Base-by-base conservation (phyloP, 2,888 invertebrate genomes). In the Acanthococcus lagerstroemiae region DNA sequence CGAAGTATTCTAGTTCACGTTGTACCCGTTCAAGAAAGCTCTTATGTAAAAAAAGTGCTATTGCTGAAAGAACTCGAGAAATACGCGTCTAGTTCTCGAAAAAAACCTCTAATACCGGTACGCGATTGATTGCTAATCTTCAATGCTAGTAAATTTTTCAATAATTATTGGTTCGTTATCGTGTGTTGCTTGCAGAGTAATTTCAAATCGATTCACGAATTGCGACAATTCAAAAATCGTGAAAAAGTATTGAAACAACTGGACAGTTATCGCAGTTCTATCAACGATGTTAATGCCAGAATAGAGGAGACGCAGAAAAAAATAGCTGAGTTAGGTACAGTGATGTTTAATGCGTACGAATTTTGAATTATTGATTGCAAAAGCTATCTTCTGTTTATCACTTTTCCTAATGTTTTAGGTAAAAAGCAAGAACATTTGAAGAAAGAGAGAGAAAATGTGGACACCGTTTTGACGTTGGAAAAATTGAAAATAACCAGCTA, bases 31-130 rank as follows among this genome's bases (percentile, higher is more conserved):
- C 48, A 65, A 24, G 50, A 67, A 37, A 65, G 48, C 4, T 48
- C 52, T 45, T 55, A 66, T 24, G 65, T 69, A 5, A 67, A 56
- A 24, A 69, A 69, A 54, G 48, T 63, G 9, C 19, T 67, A 15
- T 48, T 69, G 37, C 44, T 69, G 15, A 57, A 69, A 17, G 65
- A 67, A 57, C 44, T 69, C 2, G 27, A 66, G 17, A 67, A 57
- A 50, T n/a, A n/a, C n/a, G n/a, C n/a, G n/a, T n/a, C n/a, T n/a
- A n/a, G n/a, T n/a, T n/a, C n/a, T n/a, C n/a, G 22, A 24, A 17
- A 50, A 27, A 57, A 48, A n/a, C 37, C 19, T 5, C 22, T 24
- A 4, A 54, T 63, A n/a, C n/a, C n/a, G n/a, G n/a, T n/a, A n/a
- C n/a, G n/a, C n/a, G n/a, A n/a, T n/a, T n/a, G n/a, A n/a, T n/a